Conservation (phyloP, 2,797 vertebrate genomes). For the Crypturellus tataupa region DNA sequence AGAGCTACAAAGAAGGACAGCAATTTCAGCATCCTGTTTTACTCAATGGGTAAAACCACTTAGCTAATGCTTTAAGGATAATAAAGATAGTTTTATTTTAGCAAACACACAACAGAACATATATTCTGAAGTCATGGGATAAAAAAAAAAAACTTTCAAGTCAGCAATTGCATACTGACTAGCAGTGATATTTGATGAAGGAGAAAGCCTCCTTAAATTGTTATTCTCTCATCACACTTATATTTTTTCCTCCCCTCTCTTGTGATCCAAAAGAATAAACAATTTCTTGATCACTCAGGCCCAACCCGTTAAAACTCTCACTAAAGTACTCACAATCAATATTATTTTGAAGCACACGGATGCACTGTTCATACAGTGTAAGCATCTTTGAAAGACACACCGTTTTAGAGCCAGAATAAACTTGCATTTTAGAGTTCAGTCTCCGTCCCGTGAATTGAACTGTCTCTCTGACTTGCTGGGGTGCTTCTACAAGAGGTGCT, state of each 20-base stretch:
- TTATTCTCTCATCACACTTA: not conserved
- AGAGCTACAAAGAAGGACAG: constrained; percentile 83
- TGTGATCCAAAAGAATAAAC: not conserved
- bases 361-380: constrained; percentile 89
- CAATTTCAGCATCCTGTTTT: constrained; percentile 13
- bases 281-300: not conserved
- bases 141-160: not conserved
- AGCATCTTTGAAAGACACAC: constrained; percentile 88
- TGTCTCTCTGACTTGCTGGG: constrained; percentile 72
- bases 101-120: not conserved
- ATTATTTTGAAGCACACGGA: constrained; percentile 91
- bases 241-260: not conserved
- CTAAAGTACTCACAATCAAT: constrained; percentile 86
- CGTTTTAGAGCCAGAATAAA: constrained; percentile 90
- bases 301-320: not conserved
- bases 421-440: constrained; percentile 90
- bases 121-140: not conserved
- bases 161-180: not conserved
- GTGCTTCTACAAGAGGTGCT: constrained; percentile 61
- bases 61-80: not conserved
- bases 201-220: not conserved
- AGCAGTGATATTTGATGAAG: not conserved
- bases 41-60: not conserved
- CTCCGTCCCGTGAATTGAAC: constrained; percentile 86
- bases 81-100: not conserved